Base-by-base conservation (phyloP, 2,113 vertebrate genomes). In the Sinocyclocheilus anshuiensis region DNA sequence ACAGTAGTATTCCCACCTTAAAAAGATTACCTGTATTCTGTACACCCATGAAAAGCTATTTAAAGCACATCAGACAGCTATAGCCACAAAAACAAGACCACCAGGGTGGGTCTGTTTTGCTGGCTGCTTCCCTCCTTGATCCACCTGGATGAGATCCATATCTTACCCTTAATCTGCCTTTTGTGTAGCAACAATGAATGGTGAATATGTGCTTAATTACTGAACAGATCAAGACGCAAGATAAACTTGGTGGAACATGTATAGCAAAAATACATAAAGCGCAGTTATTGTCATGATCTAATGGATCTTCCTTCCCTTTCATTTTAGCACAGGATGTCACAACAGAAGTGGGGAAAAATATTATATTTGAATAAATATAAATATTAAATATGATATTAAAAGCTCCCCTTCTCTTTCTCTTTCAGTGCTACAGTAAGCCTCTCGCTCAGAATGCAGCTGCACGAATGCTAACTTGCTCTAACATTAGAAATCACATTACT, bases 251-350 rank as follows among this genome's bases (percentile, higher is more conserved):
- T 42, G 39, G 6, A 39, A 42, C 42, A 42, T 42, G 45, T 48
- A 48, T 11, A 16, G 33, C 6, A 39, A 33, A 50, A 53, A 55
- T 33, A 84, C 20, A 48, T n/a, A 29, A 20, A 42, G 72, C 36
- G 36, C 55, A 74, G 79, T 45, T 39, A 83, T 71, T 57, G 48
- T 77, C 18, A 33, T 45, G 65, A 86, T 71, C 86, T 87, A 85
- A 87, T 85, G 83, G 82, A 83, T 86, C n/a, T 72, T 55, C n/a
- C 48, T 20, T 83, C 20, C 6, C 48, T 87, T 77, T 80, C 72
- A 79, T 86, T 84, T 81, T 20, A 59, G 59, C 39, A 65, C 61
- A 72, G 33, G 42, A 77, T 39, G 63, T 77, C 39, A 78, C 75
- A 83, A 50, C 45, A 80, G 39, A n/a, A 63, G 22, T 88, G 72